phyloP scores from a whole-genome alignment of 2,888 invertebrate species.

The Ecliptopera silaceata region DNA sequence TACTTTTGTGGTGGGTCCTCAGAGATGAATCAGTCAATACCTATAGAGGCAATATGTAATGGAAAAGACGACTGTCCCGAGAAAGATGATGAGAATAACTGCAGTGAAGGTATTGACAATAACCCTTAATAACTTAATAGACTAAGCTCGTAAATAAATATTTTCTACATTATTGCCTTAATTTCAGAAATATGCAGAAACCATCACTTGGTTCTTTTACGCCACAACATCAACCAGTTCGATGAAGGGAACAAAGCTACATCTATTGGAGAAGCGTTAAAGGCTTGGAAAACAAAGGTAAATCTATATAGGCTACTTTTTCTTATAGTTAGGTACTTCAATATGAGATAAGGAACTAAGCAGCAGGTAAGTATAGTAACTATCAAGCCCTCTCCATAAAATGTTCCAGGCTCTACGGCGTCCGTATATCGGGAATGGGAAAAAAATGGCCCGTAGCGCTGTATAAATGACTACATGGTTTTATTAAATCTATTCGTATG shows the following conservation, averaged over 20 bases:
- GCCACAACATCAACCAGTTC: slow-evolving; percentile 46
- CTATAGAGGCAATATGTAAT: slow-evolving; percentile 58
- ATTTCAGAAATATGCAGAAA: slow-evolving; percentile 60
- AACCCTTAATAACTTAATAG: not conserved
- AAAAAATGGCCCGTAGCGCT: too few relatives aligned
- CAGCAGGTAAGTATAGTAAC: too few relatives aligned
- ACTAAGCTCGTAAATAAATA: too few relatives aligned
- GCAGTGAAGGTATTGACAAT: slow-evolving; percentile 50
- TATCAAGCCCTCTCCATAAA: too few relatives aligned
- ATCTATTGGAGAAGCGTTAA: slow-evolving; percentile 52
- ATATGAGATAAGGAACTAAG: too few relatives aligned
- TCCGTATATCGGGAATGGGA: too few relatives aligned
- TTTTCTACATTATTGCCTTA: not conserved
- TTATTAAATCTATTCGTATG: too few relatives aligned
- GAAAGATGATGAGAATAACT: slow-evolving; percentile 62
- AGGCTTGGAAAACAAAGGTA: slow-evolving; percentile 60
- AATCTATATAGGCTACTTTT: too few relatives aligned
- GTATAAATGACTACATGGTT: too few relatives aligned
- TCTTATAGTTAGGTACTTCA: too few relatives aligned
- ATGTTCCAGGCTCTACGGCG: too few relatives aligned
- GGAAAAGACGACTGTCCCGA: slow-evolving; percentile 56
- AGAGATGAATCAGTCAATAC: slow-evolving; percentile 41
- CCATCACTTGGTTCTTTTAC: slow-evolving; percentile 56
- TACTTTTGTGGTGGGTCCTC: slow-evolving; percentile 48
- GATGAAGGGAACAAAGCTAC: slow-evolving; percentile 47